Evolutionary conservation across 2,888 invertebrate species (phyloP).

Genomic region (Microctonus aethiopoides): DNA sequence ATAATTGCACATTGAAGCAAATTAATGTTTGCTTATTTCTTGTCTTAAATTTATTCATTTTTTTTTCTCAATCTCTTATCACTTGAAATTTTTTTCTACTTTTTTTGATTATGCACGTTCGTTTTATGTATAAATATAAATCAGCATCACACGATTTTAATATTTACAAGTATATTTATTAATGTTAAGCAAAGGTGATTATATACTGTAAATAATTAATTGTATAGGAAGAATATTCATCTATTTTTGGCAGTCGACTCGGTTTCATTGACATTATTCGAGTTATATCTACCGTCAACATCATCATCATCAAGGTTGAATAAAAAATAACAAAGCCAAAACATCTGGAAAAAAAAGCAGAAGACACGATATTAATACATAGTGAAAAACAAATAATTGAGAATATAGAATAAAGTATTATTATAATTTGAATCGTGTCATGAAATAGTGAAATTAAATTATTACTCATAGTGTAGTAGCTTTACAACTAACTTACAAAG

Average conservation of each 20-base stretch:
- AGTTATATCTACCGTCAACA: background rate
- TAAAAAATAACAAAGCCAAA: no score
- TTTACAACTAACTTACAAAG: conserved; percentile 10
- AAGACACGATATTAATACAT: no score
- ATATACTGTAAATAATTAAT: background rate
- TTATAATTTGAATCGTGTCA: background rate
- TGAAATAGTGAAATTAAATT: background rate
- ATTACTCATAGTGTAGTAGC: no score
- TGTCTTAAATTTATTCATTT: background rate
- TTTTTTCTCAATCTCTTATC: background rate
- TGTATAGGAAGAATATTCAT: background rate
- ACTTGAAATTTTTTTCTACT: no score
- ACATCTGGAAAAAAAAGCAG: no score
- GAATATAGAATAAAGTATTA: no score
- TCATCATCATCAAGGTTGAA: no score
- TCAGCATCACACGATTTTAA: background rate
- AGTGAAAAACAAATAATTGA: no score
- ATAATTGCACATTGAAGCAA: background rate
- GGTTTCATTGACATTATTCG: background rate
- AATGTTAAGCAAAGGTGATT: background rate
- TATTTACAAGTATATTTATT: background rate
- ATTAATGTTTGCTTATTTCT: no score
- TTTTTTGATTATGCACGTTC: background rate
- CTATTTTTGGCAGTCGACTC: background rate
- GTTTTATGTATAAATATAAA: background rate